These are phyloP conservation scores for Carcina quercana DNA, from an alignment of 2,888 invertebrate genomes.

Conservation along the genomic window DNA sequence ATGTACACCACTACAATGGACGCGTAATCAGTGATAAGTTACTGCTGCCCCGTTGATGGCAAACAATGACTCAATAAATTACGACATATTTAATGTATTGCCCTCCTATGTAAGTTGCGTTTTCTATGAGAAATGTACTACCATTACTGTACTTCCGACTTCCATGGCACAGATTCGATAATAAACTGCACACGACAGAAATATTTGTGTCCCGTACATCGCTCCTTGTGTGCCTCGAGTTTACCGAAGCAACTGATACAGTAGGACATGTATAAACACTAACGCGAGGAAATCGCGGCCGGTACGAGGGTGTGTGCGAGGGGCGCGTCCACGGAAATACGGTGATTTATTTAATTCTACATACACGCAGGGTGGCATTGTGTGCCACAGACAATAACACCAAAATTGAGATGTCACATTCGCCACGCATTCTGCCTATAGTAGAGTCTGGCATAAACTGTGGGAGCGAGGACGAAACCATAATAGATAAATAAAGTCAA, in stretches of 20 bases:
- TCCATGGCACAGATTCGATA: conserved; percentile 17
- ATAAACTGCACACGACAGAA: too few relatives aligned
- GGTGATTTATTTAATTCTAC: conserved; percentile 32
- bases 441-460: conserved; percentile 26
- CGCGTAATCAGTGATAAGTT: background rate
- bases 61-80: conserved; percentile 16
- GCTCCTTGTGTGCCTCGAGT: too few relatives aligned
- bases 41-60: background rate
- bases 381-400: conserved; percentile 43
- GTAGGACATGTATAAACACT: conserved; percentile 2
- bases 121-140: conserved; percentile 16
- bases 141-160: conserved; percentile 27
- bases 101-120: conserved; percentile 15
- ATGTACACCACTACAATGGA: too few relatives aligned
- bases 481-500: conserved; percentile 56
- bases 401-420: conserved; percentile 66
- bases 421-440: conserved; percentile 41
- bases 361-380: conserved; percentile 26
- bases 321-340: conserved; percentile 30
- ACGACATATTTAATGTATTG: conserved; percentile 19
- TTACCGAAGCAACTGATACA: too few relatives aligned
- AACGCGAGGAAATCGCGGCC: background rate
- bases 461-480: conserved; percentile 43
- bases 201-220: too few relatives aligned
- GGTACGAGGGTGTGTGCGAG: conserved; percentile 8